These are phyloP conservation scores for Podilymbus podiceps DNA, from an alignment of 2,113 vertebrate species.

Conservation along the genomic window DNA sequence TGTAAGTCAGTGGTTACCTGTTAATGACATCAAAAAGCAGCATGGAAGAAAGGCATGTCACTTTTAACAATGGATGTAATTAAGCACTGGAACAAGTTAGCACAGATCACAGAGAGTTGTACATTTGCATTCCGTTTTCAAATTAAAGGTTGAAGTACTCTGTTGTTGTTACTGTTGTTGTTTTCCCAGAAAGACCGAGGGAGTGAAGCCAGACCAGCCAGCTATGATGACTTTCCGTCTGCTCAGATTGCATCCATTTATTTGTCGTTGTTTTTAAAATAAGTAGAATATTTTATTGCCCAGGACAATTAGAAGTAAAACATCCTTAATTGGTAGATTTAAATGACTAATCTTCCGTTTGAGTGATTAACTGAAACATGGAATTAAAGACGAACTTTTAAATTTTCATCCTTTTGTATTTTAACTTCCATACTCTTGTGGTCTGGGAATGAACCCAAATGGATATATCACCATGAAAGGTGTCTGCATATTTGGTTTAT, in stretches of 20 bases:
- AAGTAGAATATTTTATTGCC: neutral
- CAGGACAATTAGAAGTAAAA: neutral
- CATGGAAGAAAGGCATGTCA: accelerated
- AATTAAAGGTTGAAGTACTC: neutral
- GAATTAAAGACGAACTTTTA: neutral
- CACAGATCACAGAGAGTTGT: neutral
- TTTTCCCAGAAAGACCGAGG: neutral
- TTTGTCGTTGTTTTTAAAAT: neutral
- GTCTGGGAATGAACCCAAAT: neutral
- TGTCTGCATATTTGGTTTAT: neutral
- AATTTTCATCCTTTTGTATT: neutral
- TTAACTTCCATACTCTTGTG: neutral
- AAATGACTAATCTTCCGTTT: neutral
- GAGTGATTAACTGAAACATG: neutral
- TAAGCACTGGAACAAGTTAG: neutral
- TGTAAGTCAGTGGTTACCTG: neutral
- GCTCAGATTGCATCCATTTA: neutral
- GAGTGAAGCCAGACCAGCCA: neutral
- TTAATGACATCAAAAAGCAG: neutral
- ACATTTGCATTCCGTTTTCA: neutral
- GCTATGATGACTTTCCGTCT: neutral
- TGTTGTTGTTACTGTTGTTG: neutral
- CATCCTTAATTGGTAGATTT: neutral
- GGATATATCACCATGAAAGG: neutral
- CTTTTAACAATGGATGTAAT: neutral